phyloP scores from a whole-genome alignment of 2,797 vertebrate genomes.

The Amazonetta brasiliensis region DNA sequence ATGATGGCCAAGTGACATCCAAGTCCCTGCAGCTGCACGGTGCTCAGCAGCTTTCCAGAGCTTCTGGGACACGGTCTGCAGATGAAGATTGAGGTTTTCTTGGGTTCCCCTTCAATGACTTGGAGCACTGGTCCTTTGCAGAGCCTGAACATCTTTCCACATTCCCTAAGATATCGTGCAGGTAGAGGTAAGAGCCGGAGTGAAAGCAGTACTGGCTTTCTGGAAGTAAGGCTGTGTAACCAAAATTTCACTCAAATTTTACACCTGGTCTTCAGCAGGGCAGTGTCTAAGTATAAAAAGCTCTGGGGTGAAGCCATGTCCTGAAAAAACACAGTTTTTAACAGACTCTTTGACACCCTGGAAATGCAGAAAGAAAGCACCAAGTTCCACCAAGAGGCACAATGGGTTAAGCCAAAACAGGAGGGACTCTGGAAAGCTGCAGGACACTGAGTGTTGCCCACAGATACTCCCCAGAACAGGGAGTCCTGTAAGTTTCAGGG shows the following conservation, averaged over 20 bases:
- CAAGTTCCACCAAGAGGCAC: neutral
- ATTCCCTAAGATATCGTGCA: neutral
- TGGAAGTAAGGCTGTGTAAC: neutral
- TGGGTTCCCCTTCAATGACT: neutral
- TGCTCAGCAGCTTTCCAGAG: neutral
- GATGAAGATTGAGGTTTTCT: neutral
- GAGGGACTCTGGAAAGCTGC: neutral
- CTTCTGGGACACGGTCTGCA: neutral
- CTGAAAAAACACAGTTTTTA: neutral
- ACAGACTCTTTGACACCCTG: neutral
- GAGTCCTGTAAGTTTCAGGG: neutral
- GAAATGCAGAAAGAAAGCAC: neutral
- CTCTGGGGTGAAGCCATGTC: neutral
- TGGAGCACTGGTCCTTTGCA: neutral
- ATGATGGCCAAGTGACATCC: rapidly evolving
- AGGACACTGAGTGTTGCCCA: rapidly evolving
- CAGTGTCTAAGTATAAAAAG: neutral
- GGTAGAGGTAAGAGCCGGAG: neutral
- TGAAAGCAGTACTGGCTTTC: rapidly evolving
- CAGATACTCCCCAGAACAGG: neutral
- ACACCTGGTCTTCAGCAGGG: neutral
- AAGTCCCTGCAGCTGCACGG: neutral
- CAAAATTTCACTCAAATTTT: neutral
- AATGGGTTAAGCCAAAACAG: neutral
- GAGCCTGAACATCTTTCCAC: neutral